Conservation (phyloP, 2,797 vertebrate species). For the Neoniphon sammara region DNA sequence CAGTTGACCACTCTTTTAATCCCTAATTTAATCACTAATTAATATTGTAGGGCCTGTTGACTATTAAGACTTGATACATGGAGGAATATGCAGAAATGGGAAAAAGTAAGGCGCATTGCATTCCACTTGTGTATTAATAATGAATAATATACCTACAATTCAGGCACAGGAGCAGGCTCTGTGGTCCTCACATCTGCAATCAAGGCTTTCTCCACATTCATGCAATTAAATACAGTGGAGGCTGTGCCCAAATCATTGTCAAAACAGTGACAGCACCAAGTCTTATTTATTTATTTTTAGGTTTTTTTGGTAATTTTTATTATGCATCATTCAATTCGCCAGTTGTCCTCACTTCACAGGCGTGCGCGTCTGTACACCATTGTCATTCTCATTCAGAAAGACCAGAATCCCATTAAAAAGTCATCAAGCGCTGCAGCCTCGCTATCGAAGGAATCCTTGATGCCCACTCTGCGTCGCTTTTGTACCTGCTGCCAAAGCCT, state of each 20-base stretch:
- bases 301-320: too few species aligned
- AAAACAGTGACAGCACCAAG: constrained; percentile 1
- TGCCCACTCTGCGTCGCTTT: constrained; percentile 29
- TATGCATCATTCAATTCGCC: not conserved
- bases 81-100: constrained; percentile 22
- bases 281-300: constrained; percentile 6
- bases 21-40: constrained; percentile 15
- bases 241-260: constrained; percentile 31
- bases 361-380: constrained; percentile 14
- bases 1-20: constrained; percentile 39
- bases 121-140: constrained; percentile 50
- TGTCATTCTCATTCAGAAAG: constrained; percentile 39
- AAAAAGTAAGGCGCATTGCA: constrained; percentile 26
- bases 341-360: constrained; percentile 13
- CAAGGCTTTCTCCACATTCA: constrained; percentile 22
- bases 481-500: constrained; percentile 31
- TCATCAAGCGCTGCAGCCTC: constrained; percentile 28
- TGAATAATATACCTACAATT: constrained; percentile 50
- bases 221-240: constrained; percentile 61
- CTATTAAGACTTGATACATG: constrained; percentile 43
- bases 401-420: constrained; percentile 53
- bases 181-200: constrained; percentile 31
- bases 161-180: constrained; percentile 23
- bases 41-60: constrained; percentile 49
- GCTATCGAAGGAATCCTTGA: constrained; percentile 23